A percentile compares a stretch with the other conserved stretches of the same genome.
phyloP scores from a whole-genome alignment of 2,888 invertebrate genomes.

The Agriotes lineatus region DNA sequence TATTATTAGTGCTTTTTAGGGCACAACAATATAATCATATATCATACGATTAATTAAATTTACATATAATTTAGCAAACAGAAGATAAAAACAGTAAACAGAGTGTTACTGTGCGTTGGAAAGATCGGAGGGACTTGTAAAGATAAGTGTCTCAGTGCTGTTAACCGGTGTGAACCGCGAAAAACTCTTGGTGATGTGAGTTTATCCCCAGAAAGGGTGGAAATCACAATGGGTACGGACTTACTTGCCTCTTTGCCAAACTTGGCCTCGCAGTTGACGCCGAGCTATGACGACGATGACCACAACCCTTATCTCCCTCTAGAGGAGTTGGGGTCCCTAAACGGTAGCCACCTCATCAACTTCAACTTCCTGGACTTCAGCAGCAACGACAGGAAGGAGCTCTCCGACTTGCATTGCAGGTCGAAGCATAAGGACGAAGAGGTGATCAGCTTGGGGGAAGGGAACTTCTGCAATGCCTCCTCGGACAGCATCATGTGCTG shows the following conservation, averaged over 20 bases:
- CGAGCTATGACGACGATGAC: constrained; percentile 20
- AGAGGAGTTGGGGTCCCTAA: constrained; percentile 30
- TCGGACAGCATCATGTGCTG: constrained; percentile 87
- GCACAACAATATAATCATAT: constrained; percentile 36
- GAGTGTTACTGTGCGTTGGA: constrained; percentile 23
- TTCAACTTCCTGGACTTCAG: constrained; percentile 31
- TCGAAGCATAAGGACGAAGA: constrained; percentile 22
- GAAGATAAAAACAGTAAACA: constrained; percentile 39
- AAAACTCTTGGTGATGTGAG: not conserved
- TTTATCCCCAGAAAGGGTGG: not conserved
- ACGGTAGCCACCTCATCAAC: constrained; percentile 31
- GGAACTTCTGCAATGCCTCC: constrained; percentile 72
- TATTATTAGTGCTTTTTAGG: constrained; percentile 33
- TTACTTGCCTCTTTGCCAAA: not conserved
- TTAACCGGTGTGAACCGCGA: not conserved
- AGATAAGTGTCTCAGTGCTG: constrained; percentile 31
- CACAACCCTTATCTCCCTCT: constrained; percentile 27
- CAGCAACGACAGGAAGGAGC: constrained; percentile 27
- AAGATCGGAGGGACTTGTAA: constrained; percentile 14
- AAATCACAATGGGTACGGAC: constrained; percentile 16
- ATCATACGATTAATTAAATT: constrained; percentile 35
- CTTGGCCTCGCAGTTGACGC: not conserved
- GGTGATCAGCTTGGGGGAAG: constrained; percentile 20
- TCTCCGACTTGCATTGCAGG: constrained; percentile 30
- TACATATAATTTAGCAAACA: constrained; percentile 41